phyloP scores from a whole-genome alignment of 2,888 invertebrate genomes.

The Cetonia aurata region DNA sequence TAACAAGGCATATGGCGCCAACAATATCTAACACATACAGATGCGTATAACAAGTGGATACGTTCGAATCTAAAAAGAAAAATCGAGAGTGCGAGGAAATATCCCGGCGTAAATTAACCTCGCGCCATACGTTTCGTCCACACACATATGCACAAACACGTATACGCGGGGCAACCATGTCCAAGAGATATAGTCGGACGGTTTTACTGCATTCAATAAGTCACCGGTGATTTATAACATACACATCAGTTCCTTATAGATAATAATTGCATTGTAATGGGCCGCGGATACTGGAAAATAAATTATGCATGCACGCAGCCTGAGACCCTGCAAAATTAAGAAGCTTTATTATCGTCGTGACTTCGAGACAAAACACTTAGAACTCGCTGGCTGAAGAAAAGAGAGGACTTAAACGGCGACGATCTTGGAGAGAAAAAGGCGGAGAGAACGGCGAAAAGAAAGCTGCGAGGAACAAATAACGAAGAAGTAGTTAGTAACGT shows the following conservation, averaged over 20 bases:
- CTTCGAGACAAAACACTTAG: constrained; percentile 41
- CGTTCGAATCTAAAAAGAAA: constrained; percentile 39
- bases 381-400: constrained; percentile 30
- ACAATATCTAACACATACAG: constrained; percentile 52
- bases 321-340: constrained; percentile 45
- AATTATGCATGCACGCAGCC: constrained; percentile 51
- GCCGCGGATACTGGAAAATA: constrained; percentile 48
- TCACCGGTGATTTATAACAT: constrained; percentile 58
- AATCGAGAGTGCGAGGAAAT: constrained; percentile 51
- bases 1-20: constrained; percentile 56
- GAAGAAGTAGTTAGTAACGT: neutral
- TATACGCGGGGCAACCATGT: constrained; percentile 29
- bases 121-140: constrained; percentile 51
- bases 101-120: constrained; percentile 55
- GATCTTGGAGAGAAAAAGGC: constrained; percentile 4
- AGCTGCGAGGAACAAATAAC: neutral
- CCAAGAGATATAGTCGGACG: constrained; percentile 53
- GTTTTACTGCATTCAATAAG: constrained; percentile 58
- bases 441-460: neutral
- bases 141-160: constrained; percentile 30
- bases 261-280: constrained; percentile 59
- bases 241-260: constrained; percentile 56
- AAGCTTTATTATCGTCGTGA: constrained; percentile 49
- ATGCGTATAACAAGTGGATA: neutral
- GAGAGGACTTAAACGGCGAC: constrained; percentile 2